A percentile compares a stretch with the other conserved stretches of the same genome.
Conservation (phyloP, 2,797 vertebrate species). For the Triplophysa yarkandensis region DNA sequence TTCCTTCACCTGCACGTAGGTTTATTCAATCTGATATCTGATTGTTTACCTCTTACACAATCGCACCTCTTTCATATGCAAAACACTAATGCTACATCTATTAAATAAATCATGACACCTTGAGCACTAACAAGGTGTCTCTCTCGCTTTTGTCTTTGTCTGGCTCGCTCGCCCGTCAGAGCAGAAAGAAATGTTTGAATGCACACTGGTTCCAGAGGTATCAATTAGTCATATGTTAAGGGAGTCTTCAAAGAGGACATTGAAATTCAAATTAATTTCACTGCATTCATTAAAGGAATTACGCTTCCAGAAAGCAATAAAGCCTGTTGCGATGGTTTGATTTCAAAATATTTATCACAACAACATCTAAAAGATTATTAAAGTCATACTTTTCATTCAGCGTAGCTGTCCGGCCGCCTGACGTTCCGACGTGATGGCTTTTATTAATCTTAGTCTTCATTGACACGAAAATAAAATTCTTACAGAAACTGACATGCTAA, state of each 20-base stretch:
- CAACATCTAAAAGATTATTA: not conserved
- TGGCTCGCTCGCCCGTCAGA: constrained; percentile 31
- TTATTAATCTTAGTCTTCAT: not conserved
- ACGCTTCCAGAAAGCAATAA: constrained; percentile 9
- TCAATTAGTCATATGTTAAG: constrained; percentile 59
- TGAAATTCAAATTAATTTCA: constrained; percentile 59
- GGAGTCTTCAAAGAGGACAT: constrained; percentile 56
- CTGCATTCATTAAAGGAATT: constrained; percentile 47
- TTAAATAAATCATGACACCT: constrained; percentile 65
- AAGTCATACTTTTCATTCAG: not conserved
- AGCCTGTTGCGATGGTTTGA: constrained; percentile 14
- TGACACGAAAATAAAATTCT: not conserved
- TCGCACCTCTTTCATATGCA: constrained; percentile 61
- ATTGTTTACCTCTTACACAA: constrained; percentile 65
- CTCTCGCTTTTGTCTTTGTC: constrained; percentile 29
- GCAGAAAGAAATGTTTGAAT: constrained; percentile 48
- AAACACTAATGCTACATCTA: constrained; percentile 58
- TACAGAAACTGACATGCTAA: not conserved
- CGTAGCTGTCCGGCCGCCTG: not conserved
- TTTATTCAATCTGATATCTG: constrained; percentile 64
- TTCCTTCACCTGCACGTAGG: constrained; percentile 8
- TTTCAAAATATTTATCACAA: not conserved
- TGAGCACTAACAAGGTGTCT: constrained; percentile 50
- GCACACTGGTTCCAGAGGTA: constrained; percentile 57
- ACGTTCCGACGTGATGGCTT: not conserved